Conservation (phyloP, 2,113 vertebrate genomes). For the Aspidoscelis tigris region DNA sequence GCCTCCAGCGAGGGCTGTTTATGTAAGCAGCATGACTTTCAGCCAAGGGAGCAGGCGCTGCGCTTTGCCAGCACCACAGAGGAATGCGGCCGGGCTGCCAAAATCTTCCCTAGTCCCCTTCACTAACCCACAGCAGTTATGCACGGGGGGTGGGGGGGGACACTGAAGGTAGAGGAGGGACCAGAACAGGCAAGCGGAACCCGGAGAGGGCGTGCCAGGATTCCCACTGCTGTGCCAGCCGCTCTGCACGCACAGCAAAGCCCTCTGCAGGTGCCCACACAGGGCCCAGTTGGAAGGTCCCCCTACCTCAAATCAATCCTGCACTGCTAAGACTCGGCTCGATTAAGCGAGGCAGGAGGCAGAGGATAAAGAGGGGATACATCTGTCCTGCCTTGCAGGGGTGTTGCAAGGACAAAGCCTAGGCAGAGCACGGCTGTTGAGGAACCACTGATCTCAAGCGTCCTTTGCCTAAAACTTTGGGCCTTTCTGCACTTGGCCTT, state of each 20-base stretch:
- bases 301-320: not conserved
- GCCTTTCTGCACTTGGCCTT: too few species aligned
- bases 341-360: too few species aligned
- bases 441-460: too few species aligned
- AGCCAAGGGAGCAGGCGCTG: not conserved
- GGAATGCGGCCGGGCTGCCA: constrained; percentile 1
- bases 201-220: too few species aligned
- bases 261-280: too few species aligned
- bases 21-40: constrained; percentile 1
- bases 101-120: not conserved
- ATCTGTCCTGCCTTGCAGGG: not conserved
- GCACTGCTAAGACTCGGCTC: too few species aligned
- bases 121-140: not conserved
- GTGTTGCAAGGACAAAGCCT: not conserved
- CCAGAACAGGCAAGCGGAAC: too few species aligned
- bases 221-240: too few species aligned
- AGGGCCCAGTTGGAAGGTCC: too few species aligned
- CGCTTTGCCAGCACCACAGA: not conserved
- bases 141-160: not conserved
- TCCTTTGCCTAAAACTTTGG: too few species aligned
- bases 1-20: not conserved
- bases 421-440: not conserved
- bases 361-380: not conserved
- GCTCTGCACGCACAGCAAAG: too few species aligned
- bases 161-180: too few species aligned